A percentile compares a stretch with the other conserved stretches of the same genome.
phyloP scores from a whole-genome alignment of 2,888 invertebrate species.

The Linhomoeus sp. region DNA sequence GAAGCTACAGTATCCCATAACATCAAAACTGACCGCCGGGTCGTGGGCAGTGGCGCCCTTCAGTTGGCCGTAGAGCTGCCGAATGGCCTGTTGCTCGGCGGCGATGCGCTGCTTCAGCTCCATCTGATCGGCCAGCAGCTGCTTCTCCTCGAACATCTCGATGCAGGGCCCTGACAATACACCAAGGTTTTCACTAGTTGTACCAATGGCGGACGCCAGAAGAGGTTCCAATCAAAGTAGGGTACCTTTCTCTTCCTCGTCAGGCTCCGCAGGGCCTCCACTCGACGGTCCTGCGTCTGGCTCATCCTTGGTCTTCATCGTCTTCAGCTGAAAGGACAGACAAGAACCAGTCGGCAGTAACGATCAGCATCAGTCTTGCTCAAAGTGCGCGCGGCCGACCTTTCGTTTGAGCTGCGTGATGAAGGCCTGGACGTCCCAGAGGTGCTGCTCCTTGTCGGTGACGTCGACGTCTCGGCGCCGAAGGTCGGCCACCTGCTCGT shows the following conservation, averaged over 20 bases:
- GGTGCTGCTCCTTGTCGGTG: slow-evolving; percentile 10
- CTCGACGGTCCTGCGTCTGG: neutral
- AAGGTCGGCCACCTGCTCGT: slow-evolving; percentile 12
- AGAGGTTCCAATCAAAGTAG: too few species aligned
- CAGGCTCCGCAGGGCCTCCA: too few species aligned
- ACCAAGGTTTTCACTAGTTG: too few species aligned
- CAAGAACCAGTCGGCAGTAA: too few species aligned
- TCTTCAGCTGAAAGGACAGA: neutral
- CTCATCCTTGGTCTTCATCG: neutral
- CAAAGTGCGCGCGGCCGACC: slow-evolving; percentile 3
- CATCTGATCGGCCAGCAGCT: slow-evolving; percentile 19
- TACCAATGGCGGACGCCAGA: too few species aligned
- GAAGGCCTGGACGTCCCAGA: slow-evolving; percentile 22
- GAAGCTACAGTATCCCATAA: too few species aligned
- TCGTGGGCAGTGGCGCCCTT: too few species aligned
- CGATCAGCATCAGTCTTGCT: too few species aligned
- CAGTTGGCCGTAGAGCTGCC: too few species aligned
- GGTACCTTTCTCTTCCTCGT: too few species aligned
- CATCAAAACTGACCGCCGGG: too few species aligned
- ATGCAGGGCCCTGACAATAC: slow-evolving; percentile 3
- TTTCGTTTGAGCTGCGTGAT: slow-evolving; percentile 18
- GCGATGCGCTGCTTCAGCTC: slow-evolving; percentile 7
- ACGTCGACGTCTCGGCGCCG: slow-evolving; percentile 2
- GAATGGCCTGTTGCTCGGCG: neutral
- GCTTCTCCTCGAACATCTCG: slow-evolving; percentile 21